Evolutionary conservation across 2,888 invertebrate species (phyloP).

Genomic region (Alentia gelatinosa): DNA sequence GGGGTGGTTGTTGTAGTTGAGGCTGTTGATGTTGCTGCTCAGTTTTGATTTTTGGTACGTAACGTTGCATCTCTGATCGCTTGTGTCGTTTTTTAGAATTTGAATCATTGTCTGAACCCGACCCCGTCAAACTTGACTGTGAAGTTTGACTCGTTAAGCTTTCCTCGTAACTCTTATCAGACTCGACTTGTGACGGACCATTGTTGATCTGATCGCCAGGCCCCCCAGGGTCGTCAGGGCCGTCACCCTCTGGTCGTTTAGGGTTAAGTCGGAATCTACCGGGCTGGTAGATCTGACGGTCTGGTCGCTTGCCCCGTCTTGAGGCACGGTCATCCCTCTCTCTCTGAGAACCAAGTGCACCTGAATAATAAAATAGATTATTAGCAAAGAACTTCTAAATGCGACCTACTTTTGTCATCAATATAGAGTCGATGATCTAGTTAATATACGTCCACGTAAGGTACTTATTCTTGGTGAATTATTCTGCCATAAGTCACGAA

Average conservation of each 20-base stretch:
- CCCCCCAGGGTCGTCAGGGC: conserved; percentile 20
- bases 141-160: neutral
- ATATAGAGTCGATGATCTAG: too few relatives aligned
- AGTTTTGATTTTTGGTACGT: conserved; percentile 48
- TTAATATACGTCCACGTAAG: too few relatives aligned
- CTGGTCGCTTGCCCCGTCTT: conserved; percentile 51
- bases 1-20: neutral
- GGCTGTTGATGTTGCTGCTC: neutral
- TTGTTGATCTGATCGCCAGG: neutral
- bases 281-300: conserved; percentile 56
- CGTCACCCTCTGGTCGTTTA: neutral
- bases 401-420: too few relatives aligned
- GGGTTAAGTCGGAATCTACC: neutral
- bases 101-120: neutral
- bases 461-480: too few relatives aligned
- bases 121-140: neutral
- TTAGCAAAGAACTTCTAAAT: too few relatives aligned
- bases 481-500: too few relatives aligned
- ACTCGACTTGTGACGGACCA: neutral
- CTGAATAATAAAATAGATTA: conserved; percentile 20
- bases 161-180: conserved; percentile 19
- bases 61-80: conserved; percentile 55
- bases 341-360: neutral
- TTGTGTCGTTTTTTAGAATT: conserved; percentile 19
- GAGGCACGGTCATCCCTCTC: neutral